Base-by-base conservation (phyloP, 2,888 invertebrate species). In the Catocala nupta region DNA sequence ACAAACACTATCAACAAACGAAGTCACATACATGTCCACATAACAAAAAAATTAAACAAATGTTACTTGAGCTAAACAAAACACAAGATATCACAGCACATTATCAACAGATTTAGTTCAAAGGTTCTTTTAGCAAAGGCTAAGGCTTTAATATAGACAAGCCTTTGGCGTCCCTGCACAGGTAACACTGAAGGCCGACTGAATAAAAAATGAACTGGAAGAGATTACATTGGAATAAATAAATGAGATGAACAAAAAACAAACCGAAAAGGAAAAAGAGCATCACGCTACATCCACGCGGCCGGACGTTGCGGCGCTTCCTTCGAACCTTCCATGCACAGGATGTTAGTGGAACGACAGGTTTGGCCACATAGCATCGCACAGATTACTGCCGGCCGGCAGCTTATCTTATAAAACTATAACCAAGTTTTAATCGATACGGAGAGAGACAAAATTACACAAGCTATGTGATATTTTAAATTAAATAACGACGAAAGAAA, bases 221-320 rank as follows among this genome's bases (percentile, higher is more conserved):
- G 92, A 94, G 93, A 94, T 94, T 94, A 94, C 94, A 94, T 93
- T 92, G 94, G 94, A 94, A 94, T 94, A 94, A 94, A 94, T 94
- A 94, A 94, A 94, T 94, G 94, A 94, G 94, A 93, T 92, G 93
- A 94, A 94, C 93, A 93, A 94, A 94, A 94, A 93, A 90, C 87
- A 90, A 87, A 89, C 88, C 90, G 79, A 91, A 91, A 92, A 90
- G 88, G 86, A 92, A 93, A 92, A 93, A 91, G 90, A 83, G 87
- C 90, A 93, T 89, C 91, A 91, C 89, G 92, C 92, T 89, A 92
- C 90, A 93, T 92, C 91, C 93, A 93, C 91, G 92, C 91, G 93
- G 93, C 94, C 94, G 94, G 94, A 94, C 94, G 93, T 94, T 90
- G 92, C 87, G 92, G 92, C 93, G 93, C 93, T 94, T 93, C 93